phyloP scores from a whole-genome alignment of 2,888 invertebrate genomes.

The Dynastes maya region DNA sequence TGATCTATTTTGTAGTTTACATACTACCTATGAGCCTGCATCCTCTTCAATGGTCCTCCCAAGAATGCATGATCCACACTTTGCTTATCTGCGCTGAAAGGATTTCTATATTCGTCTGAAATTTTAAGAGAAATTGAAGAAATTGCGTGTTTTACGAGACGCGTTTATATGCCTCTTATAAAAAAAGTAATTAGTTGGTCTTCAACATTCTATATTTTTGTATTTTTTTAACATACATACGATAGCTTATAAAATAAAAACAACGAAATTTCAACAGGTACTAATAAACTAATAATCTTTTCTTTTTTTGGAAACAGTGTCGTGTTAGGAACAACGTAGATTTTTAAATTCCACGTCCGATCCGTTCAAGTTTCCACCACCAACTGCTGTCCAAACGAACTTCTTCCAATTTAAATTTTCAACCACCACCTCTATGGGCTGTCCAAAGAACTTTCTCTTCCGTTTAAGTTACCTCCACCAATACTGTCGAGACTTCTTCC shows the following conservation, averaged over 20 bases:
- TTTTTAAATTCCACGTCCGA: too few relatives aligned
- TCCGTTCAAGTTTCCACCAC: slow-evolving; percentile 55
- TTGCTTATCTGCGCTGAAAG: slow-evolving; percentile 24
- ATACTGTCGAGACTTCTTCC: slow-evolving; percentile 52
- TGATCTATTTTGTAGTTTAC: too few relatives aligned
- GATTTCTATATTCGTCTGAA: slow-evolving; percentile 45
- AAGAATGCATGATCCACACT: slow-evolving; percentile 29
- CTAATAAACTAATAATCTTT: slow-evolving; percentile 27
- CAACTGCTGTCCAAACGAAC: slow-evolving; percentile 57
- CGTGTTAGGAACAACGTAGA: too few relatives aligned
- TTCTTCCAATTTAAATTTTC: slow-evolving; percentile 54
- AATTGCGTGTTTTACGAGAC: not conserved
- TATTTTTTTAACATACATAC: slow-evolving; percentile 32
- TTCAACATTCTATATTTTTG: slow-evolving; percentile 2
- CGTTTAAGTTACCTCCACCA: slow-evolving; percentile 52
- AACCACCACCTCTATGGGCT: too few relatives aligned
- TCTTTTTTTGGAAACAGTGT: too few relatives aligned
- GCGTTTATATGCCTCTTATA: not conserved
- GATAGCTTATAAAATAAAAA: slow-evolving; percentile 11
- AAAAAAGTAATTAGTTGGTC: not conserved
- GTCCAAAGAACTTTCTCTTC: too few relatives aligned
- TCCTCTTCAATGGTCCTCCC: slow-evolving; percentile 21
- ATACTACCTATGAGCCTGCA: slow-evolving; percentile 34
- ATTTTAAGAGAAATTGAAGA: slow-evolving; percentile 12
- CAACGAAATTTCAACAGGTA: not conserved